A percentile compares a stretch with the other conserved stretches of the same genome.
phyloP scores from a whole-genome alignment of 2,113 vertebrate species.

The Brevimyrus niger region DNA sequence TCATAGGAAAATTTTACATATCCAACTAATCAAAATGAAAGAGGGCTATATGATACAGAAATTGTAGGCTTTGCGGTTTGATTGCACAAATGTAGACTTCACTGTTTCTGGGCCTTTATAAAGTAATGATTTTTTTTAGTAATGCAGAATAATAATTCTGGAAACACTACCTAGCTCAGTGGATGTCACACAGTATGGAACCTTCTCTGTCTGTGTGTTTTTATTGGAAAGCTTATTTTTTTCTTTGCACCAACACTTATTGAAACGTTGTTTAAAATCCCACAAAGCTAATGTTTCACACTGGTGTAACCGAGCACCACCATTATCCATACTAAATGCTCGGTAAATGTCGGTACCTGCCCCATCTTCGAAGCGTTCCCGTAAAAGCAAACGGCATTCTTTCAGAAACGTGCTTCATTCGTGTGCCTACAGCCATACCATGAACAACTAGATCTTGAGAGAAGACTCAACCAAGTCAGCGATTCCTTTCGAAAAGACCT shows the following conservation, averaged over 20 bases:
- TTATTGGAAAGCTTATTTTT: not conserved
- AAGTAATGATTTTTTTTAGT: conserved; percentile 12
- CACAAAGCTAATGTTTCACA: not conserved
- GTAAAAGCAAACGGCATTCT: conserved; percentile 39
- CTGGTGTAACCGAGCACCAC: not conserved
- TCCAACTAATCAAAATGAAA: conserved; percentile 25
- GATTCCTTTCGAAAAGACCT: not conserved
- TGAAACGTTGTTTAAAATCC: not conserved
- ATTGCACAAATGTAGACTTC: not conserved
- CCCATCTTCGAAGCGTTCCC: conserved; percentile 25
- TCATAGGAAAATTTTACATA: conserved; percentile 31
- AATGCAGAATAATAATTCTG: conserved; percentile 16
- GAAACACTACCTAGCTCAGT: not conserved
- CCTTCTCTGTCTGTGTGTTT: not conserved
- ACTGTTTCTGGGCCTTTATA: conserved; percentile 2
- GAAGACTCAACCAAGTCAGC: not conserved
- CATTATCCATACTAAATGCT: not conserved
- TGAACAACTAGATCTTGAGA: no score
- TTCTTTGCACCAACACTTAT: not conserved
- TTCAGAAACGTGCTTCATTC: conserved; percentile 30
- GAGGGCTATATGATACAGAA: conserved; percentile 1
- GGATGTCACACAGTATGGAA: not conserved
- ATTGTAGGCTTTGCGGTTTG: not conserved
- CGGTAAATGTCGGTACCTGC: conserved; percentile 25
- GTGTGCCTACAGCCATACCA: not conserved